Evolutionary conservation across 2,888 invertebrate genomes (phyloP).

Genomic region (Agrochola circellaris): DNA sequence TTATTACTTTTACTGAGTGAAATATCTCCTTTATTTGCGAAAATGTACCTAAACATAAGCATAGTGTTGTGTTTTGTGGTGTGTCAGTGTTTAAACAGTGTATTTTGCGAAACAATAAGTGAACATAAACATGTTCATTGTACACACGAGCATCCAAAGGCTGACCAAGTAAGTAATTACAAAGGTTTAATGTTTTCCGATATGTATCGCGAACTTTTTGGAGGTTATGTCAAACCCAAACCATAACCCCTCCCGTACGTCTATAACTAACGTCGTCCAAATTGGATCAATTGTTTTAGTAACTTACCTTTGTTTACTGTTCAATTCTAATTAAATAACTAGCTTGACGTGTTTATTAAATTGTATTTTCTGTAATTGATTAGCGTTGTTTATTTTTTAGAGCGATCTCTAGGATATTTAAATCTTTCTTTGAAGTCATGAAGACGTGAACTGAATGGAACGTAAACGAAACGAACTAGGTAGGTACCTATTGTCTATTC

Average conservation of each 20-base stretch:
- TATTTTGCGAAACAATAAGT: constrained; percentile 73
- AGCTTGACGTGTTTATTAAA: constrained; percentile 24
- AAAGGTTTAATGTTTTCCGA: constrained; percentile 39
- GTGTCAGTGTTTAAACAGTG: constrained; percentile 71
- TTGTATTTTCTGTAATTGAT: constrained; percentile 15
- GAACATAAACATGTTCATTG: constrained; percentile 87
- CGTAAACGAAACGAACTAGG: neutral
- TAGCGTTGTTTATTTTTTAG: constrained; percentile 41
- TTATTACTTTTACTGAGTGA: constrained; percentile 72
- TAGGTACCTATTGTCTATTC: constrained; percentile 13
- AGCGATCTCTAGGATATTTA: neutral
- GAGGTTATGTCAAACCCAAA: constrained; percentile 64
- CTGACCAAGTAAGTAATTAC: constrained; percentile 91
- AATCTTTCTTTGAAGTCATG: constrained; percentile 10
- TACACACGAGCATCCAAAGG: constrained; percentile 92
- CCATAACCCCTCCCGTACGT: constrained; percentile 10
- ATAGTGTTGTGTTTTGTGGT: constrained; percentile 72
- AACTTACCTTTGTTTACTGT: constrained; percentile 40
- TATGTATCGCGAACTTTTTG: constrained; percentile 38
- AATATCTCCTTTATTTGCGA: constrained; percentile 71
- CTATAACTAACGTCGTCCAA: neutral
- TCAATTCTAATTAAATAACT: constrained; percentile 35
- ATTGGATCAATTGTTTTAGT: constrained; percentile 44
- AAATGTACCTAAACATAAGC: constrained; percentile 70
- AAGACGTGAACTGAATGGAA: constrained; percentile 4